Conservation (phyloP, 2,888 invertebrate species). For the Epirrhoe alternata region DNA sequence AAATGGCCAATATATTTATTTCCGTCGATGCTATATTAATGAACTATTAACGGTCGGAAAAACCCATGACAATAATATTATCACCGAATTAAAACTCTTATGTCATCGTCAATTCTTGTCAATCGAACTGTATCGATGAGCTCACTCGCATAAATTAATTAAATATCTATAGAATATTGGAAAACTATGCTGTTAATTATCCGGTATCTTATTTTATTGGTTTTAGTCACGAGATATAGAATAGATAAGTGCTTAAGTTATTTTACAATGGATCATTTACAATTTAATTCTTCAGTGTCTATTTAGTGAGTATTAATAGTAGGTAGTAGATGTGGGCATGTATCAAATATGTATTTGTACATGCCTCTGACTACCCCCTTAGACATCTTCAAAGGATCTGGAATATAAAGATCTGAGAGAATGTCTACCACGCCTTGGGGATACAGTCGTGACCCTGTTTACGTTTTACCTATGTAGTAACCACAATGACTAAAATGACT, state of each 20-base stretch:
- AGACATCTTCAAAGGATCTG: no score
- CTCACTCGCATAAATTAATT: conserved; percentile 22
- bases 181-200: neutral
- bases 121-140: conserved; percentile 14
- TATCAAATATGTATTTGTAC: no score
- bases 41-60: conserved; percentile 42
- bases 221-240: neutral
- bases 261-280: neutral
- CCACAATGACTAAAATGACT: no score
- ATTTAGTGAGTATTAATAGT: neutral
- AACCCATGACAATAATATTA: conserved; percentile 24
- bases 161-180: conserved; percentile 5
- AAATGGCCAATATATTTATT: conserved; percentile 6
- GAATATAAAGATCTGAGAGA: no score
- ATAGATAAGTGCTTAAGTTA: neutral
- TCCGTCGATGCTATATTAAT: conserved; percentile 59
- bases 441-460: no score
- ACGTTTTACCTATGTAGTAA: no score
- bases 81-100: conserved; percentile 22
- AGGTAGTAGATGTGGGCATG: no score
- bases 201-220: neutral
- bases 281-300: neutral
- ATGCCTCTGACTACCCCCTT: no score
- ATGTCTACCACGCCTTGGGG: no score
- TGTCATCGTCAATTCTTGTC: conserved; percentile 17